Evolutionary conservation across 2,113 vertebrate genomes (phyloP), one percentile per base, ranked within the genome.

Genomic region (Oryzias javanicus): DNA sequence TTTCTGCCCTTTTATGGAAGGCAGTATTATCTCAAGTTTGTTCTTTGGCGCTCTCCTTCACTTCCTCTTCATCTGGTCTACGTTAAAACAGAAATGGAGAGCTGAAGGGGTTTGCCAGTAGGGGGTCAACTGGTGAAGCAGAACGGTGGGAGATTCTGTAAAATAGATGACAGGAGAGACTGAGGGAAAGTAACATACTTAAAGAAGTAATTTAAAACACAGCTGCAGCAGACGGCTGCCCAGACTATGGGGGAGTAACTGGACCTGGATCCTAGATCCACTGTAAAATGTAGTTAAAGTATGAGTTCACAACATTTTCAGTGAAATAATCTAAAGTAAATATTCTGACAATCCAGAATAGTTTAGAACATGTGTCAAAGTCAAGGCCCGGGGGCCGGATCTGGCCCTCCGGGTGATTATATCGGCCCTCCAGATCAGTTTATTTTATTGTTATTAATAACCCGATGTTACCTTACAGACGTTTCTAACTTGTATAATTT

Each of bases 21-120:
- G 19, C 47, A 25, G 4, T 27, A 15, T 55, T 74, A 22, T 47
- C 46, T 60, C 42, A 17, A 24, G 25, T 44, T 54, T 59, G 50
- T 60, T 27, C 54, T 62, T 29, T 48, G 56, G 47, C 27, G 3
- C 24, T 76, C 53, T 67, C 47, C 40, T 65, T 44, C 63, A 17
- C 42, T 77, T 27, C 1, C 51, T 49, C 59, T 35, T 74, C 87
- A 90, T 91, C 86, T 88, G 88, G 87, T 85, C 46, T 49, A 62
- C 64, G 77, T 90, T 85, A 80, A 67, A 76, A 44, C 69, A 81
- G 55, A 64, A 59, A 70, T 29, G 69, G 73, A 70, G 74, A 66
- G 58, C 41, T 49, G 64, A 68, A 51, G 53, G 53, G 81, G 66
- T 65, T 29, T 20, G 60, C 22, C 64, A 55, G 80, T 14, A 0